These are phyloP conservation scores for Hydropotes inermis DNA, from an alignment of 2,113 vertebrate species.

Conservation along the genomic window DNA sequence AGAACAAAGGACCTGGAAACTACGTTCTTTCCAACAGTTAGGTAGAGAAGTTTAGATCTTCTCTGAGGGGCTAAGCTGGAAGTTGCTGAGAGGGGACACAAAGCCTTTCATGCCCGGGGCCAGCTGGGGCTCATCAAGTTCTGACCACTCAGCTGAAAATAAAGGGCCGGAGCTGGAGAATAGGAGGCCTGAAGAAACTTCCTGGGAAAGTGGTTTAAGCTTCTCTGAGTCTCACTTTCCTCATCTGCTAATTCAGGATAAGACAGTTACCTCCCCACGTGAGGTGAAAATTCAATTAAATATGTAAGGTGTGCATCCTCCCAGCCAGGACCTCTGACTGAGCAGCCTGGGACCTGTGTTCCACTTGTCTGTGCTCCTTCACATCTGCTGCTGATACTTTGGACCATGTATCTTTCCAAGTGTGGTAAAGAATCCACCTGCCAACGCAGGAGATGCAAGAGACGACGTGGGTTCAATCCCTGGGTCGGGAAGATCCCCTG, in stretches of 20 bases:
- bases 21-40: background rate
- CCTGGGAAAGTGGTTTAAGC: background rate
- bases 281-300: background rate
- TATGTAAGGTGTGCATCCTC: background rate
- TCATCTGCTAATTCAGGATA: background rate
- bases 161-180: background rate
- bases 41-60: background rate
- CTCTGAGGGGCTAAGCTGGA: background rate
- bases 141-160: background rate
- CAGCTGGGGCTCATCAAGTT: background rate
- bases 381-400: background rate
- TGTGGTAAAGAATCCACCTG: background rate
- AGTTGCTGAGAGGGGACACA: background rate
- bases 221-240: background rate
- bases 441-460: background rate
- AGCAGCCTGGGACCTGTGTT: background rate
- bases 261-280: background rate
- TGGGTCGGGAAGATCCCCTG: background rate
- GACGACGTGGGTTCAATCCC: background rate
- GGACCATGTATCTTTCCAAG: background rate
- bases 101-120: background rate
- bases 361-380: background rate
- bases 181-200: background rate
- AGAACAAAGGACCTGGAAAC: background rate
- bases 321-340: background rate